Evolutionary conservation across 2,797 vertebrate species (phyloP).

Genomic region (Sorex maritimensis): DNA sequence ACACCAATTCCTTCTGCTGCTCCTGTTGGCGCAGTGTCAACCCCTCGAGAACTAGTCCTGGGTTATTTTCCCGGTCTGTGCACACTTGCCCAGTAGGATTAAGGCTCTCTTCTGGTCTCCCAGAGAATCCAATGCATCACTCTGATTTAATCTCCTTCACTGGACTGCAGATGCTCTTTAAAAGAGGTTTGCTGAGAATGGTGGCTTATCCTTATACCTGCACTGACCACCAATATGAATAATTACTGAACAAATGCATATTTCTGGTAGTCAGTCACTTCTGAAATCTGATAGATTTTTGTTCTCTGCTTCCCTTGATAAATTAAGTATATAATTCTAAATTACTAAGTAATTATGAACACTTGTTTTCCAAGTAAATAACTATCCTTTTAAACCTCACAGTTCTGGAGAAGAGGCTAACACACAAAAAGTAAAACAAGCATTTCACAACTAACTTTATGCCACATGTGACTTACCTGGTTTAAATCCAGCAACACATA

Average conservation of each 20-base stretch:
- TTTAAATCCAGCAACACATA: too few species aligned
- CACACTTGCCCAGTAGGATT: not conserved
- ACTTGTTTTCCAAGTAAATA: slow-evolving; percentile 48
- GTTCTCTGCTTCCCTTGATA: slow-evolving; percentile 49
- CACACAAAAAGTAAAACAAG: too few species aligned
- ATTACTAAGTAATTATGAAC: slow-evolving; percentile 58
- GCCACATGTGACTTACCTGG: not conserved
- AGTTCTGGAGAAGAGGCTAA: slow-evolving; percentile 42
- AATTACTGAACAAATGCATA: not conserved
- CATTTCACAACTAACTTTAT: not conserved
- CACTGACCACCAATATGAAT: not conserved
- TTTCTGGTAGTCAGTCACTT: slow-evolving; percentile 35
- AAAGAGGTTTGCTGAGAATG: not conserved
- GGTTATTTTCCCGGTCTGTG: not conserved
- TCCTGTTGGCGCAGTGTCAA: not conserved
- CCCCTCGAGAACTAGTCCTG: not conserved
- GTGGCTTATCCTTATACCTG: not conserved
- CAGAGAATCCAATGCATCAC: not conserved
- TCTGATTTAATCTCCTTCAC: not conserved
- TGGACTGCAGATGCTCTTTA: not conserved
- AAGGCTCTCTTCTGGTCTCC: not conserved
- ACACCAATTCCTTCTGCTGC: not conserved
- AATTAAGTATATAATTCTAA: slow-evolving; percentile 47
- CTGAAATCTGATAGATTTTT: not conserved
- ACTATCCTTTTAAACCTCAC: slow-evolving; percentile 25